Conservation (phyloP, 1,140 invertebrate species). For the Andricus grossulariae region DNA sequence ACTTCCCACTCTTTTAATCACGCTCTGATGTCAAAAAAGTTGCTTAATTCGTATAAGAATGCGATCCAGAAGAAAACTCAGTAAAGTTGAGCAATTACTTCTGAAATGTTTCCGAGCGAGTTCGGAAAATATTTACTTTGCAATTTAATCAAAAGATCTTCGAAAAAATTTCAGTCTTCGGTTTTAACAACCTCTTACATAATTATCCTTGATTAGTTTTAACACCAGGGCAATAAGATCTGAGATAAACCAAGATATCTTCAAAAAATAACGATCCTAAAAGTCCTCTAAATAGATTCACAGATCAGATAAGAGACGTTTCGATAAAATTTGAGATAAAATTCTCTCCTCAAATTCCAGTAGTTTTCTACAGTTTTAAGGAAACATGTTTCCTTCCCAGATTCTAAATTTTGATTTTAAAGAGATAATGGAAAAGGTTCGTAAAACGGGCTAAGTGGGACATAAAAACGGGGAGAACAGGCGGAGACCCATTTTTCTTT, state of each 20-base stretch:
- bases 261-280: not conserved
- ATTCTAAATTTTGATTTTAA: no score
- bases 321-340: no score
- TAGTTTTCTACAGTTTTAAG: no score
- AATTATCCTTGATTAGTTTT: slow-evolving; percentile 12
- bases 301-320: not conserved
- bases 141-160: not conserved
- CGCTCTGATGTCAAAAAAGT: not conserved
- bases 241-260: not conserved
- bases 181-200: not conserved
- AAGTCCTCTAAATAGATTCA: not conserved
- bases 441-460: no score
- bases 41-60: not conserved
- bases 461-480: no score
- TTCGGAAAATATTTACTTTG: slow-evolving; percentile 11
- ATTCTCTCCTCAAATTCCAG: no score
- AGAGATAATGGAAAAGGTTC: no score
- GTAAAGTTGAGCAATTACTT: slow-evolving; percentile 8
- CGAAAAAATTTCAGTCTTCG: not conserved
- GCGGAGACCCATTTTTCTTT: no score
- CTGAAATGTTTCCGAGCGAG: not conserved
- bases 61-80: slow-evolving; percentile 8
- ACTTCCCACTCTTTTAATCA: not conserved
- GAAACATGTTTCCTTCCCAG: no score
- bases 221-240: not conserved